Base-by-base conservation (phyloP, 2,113 vertebrate species). In the Cynoglossus semilaevis region DNA sequence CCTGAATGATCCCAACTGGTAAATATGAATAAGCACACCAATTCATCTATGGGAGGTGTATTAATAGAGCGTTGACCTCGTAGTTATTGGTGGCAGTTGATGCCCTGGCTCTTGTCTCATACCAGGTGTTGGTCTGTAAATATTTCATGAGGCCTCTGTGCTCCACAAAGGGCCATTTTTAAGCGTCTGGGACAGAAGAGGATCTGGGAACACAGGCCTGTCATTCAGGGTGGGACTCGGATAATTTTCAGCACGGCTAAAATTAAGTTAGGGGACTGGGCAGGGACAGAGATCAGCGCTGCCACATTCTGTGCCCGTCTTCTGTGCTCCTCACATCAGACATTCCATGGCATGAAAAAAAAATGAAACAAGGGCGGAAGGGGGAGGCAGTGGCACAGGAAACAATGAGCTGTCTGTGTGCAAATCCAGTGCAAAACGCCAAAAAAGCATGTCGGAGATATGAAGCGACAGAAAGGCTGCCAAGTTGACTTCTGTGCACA, bases 111-210 rank as follows among this genome's bases (percentile, higher is more conserved):
- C 19, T 60, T 19, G 49, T 63, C 70, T 80, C 60, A 67, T 72
- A 76, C 86, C 89, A 89, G 89, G 90, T 91, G 89, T 85, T 45
- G 29, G 76, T 47, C 74, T 59, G 75, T 88, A 85, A 89, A 90
- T 88, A 85, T 87, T 87, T 88, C 76, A 88, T 86, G 72, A 87
- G 73, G 48, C 71, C 81, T 79, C 58, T 42, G 74, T 76, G 80
- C 72, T 37, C 51, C 35, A 72, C 74, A 38, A 87, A 85, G 89
- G 76, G 59, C 70, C 49, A 72, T 73, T 76, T 13, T 86, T 88
- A 76, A 86, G 67, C 35, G 65, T 42, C 58, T 12, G 51, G 53
- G 63, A 80, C 74, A 58, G 80, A 61, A 38, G 60, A 58, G 44
- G 71, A 68, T 76, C 51, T 67, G 74, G 55, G 77, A 83, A 85